Conservation (phyloP, 2,888 invertebrate genomes). For the Plemyria rubiginata region DNA sequence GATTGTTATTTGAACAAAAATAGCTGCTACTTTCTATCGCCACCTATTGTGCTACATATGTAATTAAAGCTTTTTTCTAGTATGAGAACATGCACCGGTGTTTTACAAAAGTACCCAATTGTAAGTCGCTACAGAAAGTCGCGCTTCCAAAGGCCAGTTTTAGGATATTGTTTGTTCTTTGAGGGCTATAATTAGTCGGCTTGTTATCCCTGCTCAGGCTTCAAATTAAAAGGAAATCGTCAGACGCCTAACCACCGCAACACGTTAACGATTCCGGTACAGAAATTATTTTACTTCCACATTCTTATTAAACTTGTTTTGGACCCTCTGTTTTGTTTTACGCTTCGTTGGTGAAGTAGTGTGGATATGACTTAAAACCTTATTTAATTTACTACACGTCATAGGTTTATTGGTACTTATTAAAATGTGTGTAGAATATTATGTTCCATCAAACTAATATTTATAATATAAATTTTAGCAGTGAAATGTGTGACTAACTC, state of each 20-base stretch:
- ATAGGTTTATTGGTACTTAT: too few relatives aligned
- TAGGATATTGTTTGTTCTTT: conserved; percentile 77
- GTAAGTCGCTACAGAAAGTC: conserved; percentile 20
- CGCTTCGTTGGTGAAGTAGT: conserved; percentile 53
- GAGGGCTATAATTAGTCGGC: conserved; percentile 80
- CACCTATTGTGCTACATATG: too few relatives aligned
- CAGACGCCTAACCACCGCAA: conserved; percentile 71
- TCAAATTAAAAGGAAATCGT: conserved; percentile 81
- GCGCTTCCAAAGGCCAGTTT: conserved; percentile 53
- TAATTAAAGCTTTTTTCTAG: too few relatives aligned
- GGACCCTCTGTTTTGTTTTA: conserved; percentile 71
- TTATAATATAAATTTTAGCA: too few relatives aligned
- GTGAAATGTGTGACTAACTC: too few relatives aligned
- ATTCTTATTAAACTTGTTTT: conserved; percentile 81
- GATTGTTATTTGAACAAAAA: too few relatives aligned
- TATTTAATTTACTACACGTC: too few relatives aligned
- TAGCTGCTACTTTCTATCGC: too few relatives aligned
- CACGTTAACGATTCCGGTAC: conserved; percentile 82
- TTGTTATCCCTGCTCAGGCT: conserved; percentile 78
- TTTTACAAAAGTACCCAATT: too few relatives aligned
- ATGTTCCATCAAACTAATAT: too few relatives aligned
- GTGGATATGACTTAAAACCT: conserved; percentile 55
- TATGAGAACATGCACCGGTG: too few relatives aligned
- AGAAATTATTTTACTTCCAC: conserved; percentile 83
- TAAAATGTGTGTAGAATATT: too few relatives aligned